Percentiles rank a stretch among this genome's conserved stretches.
Evolutionary conservation across 1,140 invertebrate genomes (phyloP).

Genomic region (Cecropterus lyciades): DNA sequence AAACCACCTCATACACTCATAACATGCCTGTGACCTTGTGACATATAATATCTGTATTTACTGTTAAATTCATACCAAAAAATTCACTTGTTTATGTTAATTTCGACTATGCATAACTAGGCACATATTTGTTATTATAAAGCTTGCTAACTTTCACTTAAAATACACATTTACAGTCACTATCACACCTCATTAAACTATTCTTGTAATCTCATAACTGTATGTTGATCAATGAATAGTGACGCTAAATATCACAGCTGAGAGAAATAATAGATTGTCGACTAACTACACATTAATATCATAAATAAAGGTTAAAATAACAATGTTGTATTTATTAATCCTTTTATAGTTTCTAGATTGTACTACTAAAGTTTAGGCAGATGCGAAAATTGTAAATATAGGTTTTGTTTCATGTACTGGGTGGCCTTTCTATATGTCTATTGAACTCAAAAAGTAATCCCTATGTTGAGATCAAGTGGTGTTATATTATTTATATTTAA

Average conservation of each 20-base stretch:
- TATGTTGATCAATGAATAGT: background rate
- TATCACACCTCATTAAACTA: conserved; percentile 8
- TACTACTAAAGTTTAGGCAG: conserved; percentile 30
- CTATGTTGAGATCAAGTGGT: too few relatives aligned
- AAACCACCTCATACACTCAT: background rate
- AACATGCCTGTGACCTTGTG: conserved; percentile 1
- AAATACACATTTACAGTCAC: background rate
- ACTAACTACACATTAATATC: background rate
- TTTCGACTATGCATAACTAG: background rate
- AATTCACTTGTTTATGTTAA: background rate
- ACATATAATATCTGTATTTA: background rate
- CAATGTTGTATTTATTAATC: conserved; percentile 66
- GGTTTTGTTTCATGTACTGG: too few relatives aligned
- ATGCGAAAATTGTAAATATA: too few relatives aligned
- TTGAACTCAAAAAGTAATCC: too few relatives aligned
- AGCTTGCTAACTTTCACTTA: background rate
- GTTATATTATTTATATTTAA: too few relatives aligned
- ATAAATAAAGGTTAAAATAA: conserved; percentile 61
- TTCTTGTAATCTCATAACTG: background rate
- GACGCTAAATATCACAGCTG: background rate
- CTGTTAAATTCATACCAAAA: background rate
- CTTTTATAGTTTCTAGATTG: conserved; percentile 44
- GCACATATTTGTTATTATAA: background rate
- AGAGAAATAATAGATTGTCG: background rate
- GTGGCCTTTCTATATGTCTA: too few relatives aligned